These are phyloP conservation scores for Pomacea maculata DNA, from an alignment of 1,140 invertebrate genomes.

Conservation along the genomic window DNA sequence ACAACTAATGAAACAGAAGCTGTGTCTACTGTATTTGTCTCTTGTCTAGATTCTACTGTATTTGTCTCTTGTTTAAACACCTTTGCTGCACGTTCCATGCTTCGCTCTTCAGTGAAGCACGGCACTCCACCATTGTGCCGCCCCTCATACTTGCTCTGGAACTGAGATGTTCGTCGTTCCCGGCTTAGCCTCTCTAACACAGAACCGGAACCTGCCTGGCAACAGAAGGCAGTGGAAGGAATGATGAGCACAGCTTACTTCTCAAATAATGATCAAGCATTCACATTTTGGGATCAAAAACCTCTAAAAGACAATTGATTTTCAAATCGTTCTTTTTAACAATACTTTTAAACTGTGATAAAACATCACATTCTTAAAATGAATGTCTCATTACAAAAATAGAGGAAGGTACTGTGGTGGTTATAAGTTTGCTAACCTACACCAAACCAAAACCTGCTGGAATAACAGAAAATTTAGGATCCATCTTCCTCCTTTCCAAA, in stretches of 20 bases:
- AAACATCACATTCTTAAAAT: too few relatives aligned
- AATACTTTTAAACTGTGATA: too few relatives aligned
- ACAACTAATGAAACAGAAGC: neutral
- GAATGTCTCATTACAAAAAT: too few relatives aligned
- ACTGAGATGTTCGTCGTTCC: slow-evolving; percentile 39
- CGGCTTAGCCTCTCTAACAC: slow-evolving; percentile 36
- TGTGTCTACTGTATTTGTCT: neutral
- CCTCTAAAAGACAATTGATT: neutral
- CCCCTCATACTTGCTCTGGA: slow-evolving; percentile 63
- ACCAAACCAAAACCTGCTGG: too few relatives aligned
- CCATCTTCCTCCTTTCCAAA: too few relatives aligned
- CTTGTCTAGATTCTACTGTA: neutral
- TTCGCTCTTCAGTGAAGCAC: slow-evolving; percentile 63
- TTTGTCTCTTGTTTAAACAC: slow-evolving; percentile 33
- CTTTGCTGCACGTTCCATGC: slow-evolving; percentile 60
- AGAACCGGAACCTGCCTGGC: slow-evolving; percentile 34
- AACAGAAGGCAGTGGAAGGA: neutral
- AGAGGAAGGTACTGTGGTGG: too few relatives aligned
- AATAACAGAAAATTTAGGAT: too few relatives aligned
- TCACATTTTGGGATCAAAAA: neutral
- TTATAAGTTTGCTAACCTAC: too few relatives aligned
- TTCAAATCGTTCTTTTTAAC: too few relatives aligned
- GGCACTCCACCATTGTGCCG: slow-evolving; percentile 63
- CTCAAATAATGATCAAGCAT: neutral
- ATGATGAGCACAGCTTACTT: neutral